These are phyloP conservation scores for Mionectes macconnelli DNA, from an alignment of 2,113 vertebrate genomes.

Conservation along the genomic window DNA sequence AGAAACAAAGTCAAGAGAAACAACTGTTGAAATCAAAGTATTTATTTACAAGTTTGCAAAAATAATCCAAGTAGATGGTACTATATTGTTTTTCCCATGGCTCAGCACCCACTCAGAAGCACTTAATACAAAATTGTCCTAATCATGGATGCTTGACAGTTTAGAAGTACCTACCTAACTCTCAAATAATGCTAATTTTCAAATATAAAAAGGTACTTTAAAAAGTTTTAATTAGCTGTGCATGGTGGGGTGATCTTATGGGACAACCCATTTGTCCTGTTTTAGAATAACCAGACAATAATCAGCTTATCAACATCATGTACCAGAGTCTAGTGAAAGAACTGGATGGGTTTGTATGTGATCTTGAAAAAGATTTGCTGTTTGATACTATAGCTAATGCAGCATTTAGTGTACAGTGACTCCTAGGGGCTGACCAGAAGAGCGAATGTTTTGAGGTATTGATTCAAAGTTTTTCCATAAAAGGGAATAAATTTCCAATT, in stretches of 20 bases:
- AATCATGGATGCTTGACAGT: rapidly evolving
- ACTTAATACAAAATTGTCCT: background rate
- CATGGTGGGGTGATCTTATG: background rate
- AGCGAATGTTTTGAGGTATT: background rate
- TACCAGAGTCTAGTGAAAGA: background rate
- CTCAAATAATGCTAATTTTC: background rate
- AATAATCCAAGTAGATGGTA: background rate
- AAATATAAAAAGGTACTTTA: background rate
- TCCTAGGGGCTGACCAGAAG: background rate
- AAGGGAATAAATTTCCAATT: background rate
- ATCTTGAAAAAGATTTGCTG: background rate
- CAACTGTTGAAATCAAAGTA: background rate
- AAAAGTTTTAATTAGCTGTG: background rate
- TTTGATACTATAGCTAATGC: background rate
- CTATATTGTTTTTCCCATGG: background rate
- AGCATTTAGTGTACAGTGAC: background rate
- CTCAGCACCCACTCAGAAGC: background rate
- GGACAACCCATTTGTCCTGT: background rate
- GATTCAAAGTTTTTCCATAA: background rate
- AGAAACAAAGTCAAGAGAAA: background rate
- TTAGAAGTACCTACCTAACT: background rate
- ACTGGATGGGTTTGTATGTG: background rate
- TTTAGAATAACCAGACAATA: background rate
- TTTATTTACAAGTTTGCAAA: background rate
- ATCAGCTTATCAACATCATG: background rate